Base-by-base conservation (phyloP, 23 tunicate genomes). In the Trididemnum miniatum region DNA sequence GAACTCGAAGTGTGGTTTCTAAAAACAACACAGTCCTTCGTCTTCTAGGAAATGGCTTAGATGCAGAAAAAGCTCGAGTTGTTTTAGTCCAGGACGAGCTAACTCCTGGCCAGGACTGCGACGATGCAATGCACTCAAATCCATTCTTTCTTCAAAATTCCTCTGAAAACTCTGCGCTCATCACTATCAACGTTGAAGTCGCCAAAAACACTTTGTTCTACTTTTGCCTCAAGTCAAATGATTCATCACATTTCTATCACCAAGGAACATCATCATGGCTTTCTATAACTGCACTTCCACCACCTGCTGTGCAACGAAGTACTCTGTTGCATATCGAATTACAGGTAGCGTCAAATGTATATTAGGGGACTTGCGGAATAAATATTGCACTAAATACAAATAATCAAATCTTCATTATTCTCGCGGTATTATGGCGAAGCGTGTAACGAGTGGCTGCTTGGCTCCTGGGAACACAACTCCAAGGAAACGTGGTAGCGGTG, bases 181-280 rank as follows among this genome's bases (percentile, higher is more conserved):
- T 79, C 36, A 82, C 76, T 33, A 84, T 67, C 31, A 72, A 34
- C 24, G 35, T 57, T 33, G 81, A 32, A 0, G 77, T 72, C 26
- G 34, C 71, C 15, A 54, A 62, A 51, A 35, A 65, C 2, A 65
- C 36, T 34, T 15, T 39, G 74, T 80, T 73, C 52, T 85, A 36
- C 51, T 65, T 84, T 26, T 90, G 96, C 76, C 63, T 85, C 0
- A 84, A 84, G 50, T 72, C 79, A 12, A 65, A 74, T 39, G 76
- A 51, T 9, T n/a, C 74, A 1, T 38, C 79, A 12, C 65, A 59
- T 35, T 91, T 77, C 33, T 33, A 85, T 44, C 84, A 77, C 40
- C 97, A 91, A 67, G 90, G 97, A 12, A 30, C 80, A 25, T 38
- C 52, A 1, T 65, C 35, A 35, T 91, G 89, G 85, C 74, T 85